Base-by-base conservation (phyloP, 2,113 vertebrate genomes). In the Apodemus speciosus region DNA sequence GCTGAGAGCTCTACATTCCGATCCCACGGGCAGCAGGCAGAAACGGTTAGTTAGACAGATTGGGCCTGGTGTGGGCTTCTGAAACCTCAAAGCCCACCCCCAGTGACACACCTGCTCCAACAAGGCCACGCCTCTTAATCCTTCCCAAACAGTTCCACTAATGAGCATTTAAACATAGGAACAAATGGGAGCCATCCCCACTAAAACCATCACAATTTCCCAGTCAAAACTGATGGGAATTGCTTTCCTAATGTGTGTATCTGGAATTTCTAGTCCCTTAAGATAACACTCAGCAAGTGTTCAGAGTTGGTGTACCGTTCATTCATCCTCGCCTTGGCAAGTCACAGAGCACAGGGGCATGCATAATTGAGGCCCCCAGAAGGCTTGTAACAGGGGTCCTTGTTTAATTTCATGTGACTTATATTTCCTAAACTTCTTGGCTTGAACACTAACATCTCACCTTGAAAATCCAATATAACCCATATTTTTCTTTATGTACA, bases 381-480 rank as follows among this genome's bases (percentile, higher is more conserved):
- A 79, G 62, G 72, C 60, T 88, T 88, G 8, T 53, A 62, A 3
- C 40, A 84, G 35, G 88, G 32, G 85, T n/a, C 40, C 64, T 9
- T 40, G 25, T 75, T 75, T 46, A 68, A 8, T 85, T 84, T 90
- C n/a, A 32, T 75, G 68, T 69, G 38, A 72, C 15, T 86, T 69
- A 46, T 9, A 4, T 84, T 93, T 79, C 72, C 51, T 49, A 88
- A 76, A 90, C 16, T 88, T 92, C 51, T 92, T 92, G 60, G 62
- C 6, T 77, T 71, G 60, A 89, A 49, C 30, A 58, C 2, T 6
- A 68, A 85, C 16, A 46, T 51, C 21, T 56, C n/a, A 83, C 23
- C 89, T 91, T 84, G 80, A 89, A 90, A 85, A 53, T 75, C 58
- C 64, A 71, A 21, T 46, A 72, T 85, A 93, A 95, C 38, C 3